Conservation (phyloP, 2,113 vertebrate genomes). For the Polyodon spathula region DNA sequence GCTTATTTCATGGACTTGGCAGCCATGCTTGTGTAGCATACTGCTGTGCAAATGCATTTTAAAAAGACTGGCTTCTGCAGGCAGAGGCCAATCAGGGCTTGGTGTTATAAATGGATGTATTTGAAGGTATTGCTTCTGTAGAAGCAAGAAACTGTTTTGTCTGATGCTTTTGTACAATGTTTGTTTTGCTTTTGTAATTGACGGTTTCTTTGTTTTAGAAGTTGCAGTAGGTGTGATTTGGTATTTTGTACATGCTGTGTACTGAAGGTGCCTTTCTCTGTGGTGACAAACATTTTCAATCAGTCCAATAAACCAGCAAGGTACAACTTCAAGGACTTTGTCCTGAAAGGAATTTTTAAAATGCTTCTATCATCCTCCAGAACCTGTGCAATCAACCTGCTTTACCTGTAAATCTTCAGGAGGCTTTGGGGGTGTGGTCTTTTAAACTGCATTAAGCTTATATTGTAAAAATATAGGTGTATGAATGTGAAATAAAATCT, state of each 20-base stretch:
- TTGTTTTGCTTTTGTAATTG: slow-evolving; percentile 76
- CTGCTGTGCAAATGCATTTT: slow-evolving; percentile 46
- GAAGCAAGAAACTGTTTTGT: slow-evolving; percentile 93
- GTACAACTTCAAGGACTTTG: slow-evolving; percentile 50
- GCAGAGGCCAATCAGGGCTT: slow-evolving; percentile 80
- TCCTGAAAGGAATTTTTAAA: slow-evolving; percentile 26
- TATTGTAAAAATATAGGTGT: slow-evolving; percentile 91
- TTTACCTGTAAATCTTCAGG: slow-evolving; percentile 58
- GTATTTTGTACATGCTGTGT: slow-evolving; percentile 73
- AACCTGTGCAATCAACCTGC: slow-evolving; percentile 45
- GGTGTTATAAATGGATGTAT: slow-evolving; percentile 76
- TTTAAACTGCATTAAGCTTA: slow-evolving; percentile 80
- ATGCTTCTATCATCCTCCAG: slow-evolving; percentile 37
- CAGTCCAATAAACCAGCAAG: slow-evolving; percentile 41
- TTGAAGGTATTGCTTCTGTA: slow-evolving; percentile 90
- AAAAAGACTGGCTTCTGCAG: slow-evolving; percentile 88
- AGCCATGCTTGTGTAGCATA: slow-evolving; percentile 18
- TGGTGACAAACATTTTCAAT: slow-evolving; percentile 47
- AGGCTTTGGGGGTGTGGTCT: slow-evolving; percentile 74
- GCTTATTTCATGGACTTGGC: slow-evolving; percentile 34
- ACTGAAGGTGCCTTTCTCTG: slow-evolving; percentile 73
- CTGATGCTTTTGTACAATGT: slow-evolving; percentile 82
- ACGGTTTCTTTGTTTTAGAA: slow-evolving; percentile 69
- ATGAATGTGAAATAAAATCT: slow-evolving; percentile 95
- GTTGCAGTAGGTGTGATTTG: slow-evolving; percentile 50